These are phyloP conservation scores for Chaenocephalus aceratus DNA, from an alignment of 2,113 vertebrate genomes.

Conservation along the genomic window DNA sequence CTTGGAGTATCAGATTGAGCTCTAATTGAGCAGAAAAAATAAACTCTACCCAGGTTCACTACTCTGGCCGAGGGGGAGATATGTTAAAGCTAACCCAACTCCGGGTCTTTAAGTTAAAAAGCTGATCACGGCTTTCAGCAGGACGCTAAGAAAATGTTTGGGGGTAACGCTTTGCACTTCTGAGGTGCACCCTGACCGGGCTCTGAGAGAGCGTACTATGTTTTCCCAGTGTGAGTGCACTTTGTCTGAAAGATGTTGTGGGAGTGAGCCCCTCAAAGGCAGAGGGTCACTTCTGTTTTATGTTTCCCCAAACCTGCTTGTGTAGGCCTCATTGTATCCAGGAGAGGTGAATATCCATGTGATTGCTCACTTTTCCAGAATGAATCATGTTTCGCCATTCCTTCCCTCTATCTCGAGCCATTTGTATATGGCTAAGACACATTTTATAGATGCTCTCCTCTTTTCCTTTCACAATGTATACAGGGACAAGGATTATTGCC, in stretches of 20 bases:
- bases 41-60: conserved; percentile 51
- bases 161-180: conserved; percentile 44
- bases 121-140: conserved; percentile 33
- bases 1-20: conserved; percentile 48
- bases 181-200: conserved; percentile 44
- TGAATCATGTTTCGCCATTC: conserved; percentile 48
- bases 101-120: conserved; percentile 30
- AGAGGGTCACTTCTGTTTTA: conserved; percentile 73
- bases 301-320: conserved; percentile 58
- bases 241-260: conserved; percentile 64
- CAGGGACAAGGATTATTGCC: conserved; percentile 19
- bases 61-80: conserved; percentile 5
- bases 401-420: neutral
- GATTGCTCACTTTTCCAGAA: conserved; percentile 48
- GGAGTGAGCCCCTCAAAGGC: conserved; percentile 61
- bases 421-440: conserved; percentile 32
- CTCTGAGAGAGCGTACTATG: conserved; percentile 37
- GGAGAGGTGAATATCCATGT: conserved; percentile 47
- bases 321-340: conserved; percentile 50
- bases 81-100: conserved; percentile 46
- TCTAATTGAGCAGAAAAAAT: conserved; percentile 70
- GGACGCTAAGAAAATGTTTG: conserved; percentile 54
- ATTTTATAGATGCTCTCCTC: conserved; percentile 34
- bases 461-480: conserved; percentile 10
- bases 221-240: conserved; percentile 51